A percentile compares a stretch with the other conserved stretches of the same genome.
Evolutionary conservation across 2,888 invertebrate genomes (phyloP).

Genomic region (Brachynemurus nebulosus): DNA sequence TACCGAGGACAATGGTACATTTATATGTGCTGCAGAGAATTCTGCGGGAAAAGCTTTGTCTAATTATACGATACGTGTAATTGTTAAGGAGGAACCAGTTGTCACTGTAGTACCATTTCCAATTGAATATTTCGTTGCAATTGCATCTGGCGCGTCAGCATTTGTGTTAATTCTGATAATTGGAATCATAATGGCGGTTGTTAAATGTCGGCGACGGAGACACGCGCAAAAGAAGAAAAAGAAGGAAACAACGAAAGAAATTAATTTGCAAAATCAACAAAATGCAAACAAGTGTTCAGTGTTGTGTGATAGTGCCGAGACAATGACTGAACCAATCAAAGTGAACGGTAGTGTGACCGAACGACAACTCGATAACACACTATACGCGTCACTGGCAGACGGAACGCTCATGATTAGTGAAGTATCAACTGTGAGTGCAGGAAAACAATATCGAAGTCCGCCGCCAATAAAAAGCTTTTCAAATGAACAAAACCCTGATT

Average conservation of each 20-base stretch:
- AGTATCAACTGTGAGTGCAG: slow-evolving; percentile 22
- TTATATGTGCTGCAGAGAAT: slow-evolving; percentile 75
- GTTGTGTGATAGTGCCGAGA: slow-evolving; percentile 29
- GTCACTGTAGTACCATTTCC: slow-evolving; percentile 48
- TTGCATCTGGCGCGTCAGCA: slow-evolving; percentile 49
- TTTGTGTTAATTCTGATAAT: slow-evolving; percentile 50
- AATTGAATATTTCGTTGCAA: slow-evolving; percentile 54
- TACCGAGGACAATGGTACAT: slow-evolving; percentile 71
- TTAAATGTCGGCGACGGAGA: slow-evolving; percentile 30
- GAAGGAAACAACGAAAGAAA: slow-evolving; percentile 41
- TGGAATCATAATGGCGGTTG: slow-evolving; percentile 48
- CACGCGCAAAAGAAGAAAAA: slow-evolving; percentile 32
- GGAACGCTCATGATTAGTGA: slow-evolving; percentile 24
- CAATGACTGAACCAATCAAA: slow-evolving; percentile 34
- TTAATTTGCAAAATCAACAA: slow-evolving; percentile 39
- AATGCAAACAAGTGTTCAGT: slow-evolving; percentile 20
- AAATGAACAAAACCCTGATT: slow-evolving; percentile 60
- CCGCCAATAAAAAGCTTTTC: slow-evolving; percentile 37
- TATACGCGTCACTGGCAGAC: slow-evolving; percentile 32
- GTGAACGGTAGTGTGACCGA: slow-evolving; percentile 38
- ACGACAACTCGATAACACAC: slow-evolving; percentile 40
- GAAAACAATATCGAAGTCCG: slow-evolving; percentile 43
- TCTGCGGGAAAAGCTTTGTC: slow-evolving; percentile 64
- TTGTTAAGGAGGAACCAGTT: slow-evolving; percentile 58
- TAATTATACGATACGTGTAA: slow-evolving; percentile 67